Percentiles rank a stretch among this genome's conserved stretches.
phyloP scores from a whole-genome alignment of 2,888 invertebrate species.

The Archips xylosteana region DNA sequence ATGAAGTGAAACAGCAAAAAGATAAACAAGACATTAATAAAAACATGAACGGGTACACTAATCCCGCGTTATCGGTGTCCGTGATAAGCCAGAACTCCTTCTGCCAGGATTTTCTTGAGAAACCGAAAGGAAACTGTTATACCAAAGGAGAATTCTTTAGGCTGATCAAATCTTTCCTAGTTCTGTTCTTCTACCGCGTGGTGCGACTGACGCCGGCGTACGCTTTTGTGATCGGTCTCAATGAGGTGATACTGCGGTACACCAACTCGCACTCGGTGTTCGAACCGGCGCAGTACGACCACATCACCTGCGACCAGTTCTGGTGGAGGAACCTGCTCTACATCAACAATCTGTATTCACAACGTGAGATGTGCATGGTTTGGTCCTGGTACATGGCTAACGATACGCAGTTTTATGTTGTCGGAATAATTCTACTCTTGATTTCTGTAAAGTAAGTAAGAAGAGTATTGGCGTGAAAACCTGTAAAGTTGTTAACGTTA shows the following conservation, averaged over 20 bases:
- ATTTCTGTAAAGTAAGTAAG: constrained; percentile 88
- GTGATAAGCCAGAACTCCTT: constrained; percentile 79
- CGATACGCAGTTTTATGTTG: constrained; percentile 91
- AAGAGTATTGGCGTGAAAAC: not conserved
- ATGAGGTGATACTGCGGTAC: constrained; percentile 90
- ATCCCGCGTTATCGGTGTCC: constrained; percentile 73
- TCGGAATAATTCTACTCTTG: constrained; percentile 88
- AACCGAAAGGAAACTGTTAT: constrained; percentile 67
- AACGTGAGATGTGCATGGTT: constrained; percentile 91
- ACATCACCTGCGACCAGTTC: constrained; percentile 89
- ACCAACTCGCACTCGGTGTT: constrained; percentile 90
- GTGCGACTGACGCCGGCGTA: constrained; percentile 93
- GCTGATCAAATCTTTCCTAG: constrained; percentile 78
- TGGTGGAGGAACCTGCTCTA: constrained; percentile 95
- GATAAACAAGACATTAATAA: constrained; percentile 72
- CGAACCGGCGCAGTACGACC: constrained; percentile 89
- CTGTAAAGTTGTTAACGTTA: not conserved
- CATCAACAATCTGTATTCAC: constrained; percentile 92
- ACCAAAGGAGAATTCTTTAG: constrained; percentile 67
- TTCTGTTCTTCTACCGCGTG: constrained; percentile 84
- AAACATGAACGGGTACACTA: constrained; percentile 77
- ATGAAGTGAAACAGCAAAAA: constrained; percentile 51
- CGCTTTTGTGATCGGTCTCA: constrained; percentile 90
- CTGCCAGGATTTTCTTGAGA: constrained; percentile 75
- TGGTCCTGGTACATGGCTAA: constrained; percentile 95